A percentile compares a stretch with the other conserved stretches of the same genome.
These are phyloP conservation scores for Camptogramma bilineatum DNA, from an alignment of 2,888 invertebrate species.

Conservation along the genomic window DNA sequence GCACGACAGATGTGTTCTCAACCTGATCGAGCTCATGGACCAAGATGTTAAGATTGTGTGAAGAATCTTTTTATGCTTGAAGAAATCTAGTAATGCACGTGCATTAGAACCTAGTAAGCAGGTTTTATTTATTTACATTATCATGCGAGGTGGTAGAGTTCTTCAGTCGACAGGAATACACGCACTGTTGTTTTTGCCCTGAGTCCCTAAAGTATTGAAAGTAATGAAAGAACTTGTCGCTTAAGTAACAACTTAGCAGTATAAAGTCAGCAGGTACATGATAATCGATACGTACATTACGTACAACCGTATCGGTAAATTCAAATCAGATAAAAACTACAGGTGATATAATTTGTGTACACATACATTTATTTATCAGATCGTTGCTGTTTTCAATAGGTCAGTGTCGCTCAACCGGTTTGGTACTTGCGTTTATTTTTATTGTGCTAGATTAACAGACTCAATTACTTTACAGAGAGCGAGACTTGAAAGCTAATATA, in stretches of 20 bases:
- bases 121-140: slow-evolving; percentile 5
- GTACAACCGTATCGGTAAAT: slow-evolving; percentile 1
- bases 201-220: not conserved
- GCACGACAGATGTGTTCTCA: slow-evolving; percentile 70
- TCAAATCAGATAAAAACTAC: slow-evolving; percentile 27
- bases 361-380: slow-evolving; percentile 29
- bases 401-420: slow-evolving; percentile 38
- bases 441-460: not conserved
- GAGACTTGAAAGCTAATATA: not conserved
- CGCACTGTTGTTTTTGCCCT: not conserved
- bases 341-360: slow-evolving; percentile 39
- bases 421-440: slow-evolving; percentile 19
- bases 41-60: slow-evolving; percentile 34
- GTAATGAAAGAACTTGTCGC: not conserved
- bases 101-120: slow-evolving; percentile 12
- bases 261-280: not conserved
- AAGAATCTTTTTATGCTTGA: slow-evolving; percentile 35
- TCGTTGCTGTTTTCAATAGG: slow-evolving; percentile 36
- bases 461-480: not conserved
- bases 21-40: slow-evolving; percentile 46
- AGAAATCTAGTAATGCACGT: slow-evolving; percentile 27
- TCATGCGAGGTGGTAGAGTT: slow-evolving; percentile 17
- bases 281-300: not conserved
- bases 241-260: not conserved
- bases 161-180: not conserved